A percentile compares a stretch with the other conserved stretches of the same genome.
Conservation (phyloP, 2,888 invertebrate genomes). For the Aphidius colemani region DNA sequence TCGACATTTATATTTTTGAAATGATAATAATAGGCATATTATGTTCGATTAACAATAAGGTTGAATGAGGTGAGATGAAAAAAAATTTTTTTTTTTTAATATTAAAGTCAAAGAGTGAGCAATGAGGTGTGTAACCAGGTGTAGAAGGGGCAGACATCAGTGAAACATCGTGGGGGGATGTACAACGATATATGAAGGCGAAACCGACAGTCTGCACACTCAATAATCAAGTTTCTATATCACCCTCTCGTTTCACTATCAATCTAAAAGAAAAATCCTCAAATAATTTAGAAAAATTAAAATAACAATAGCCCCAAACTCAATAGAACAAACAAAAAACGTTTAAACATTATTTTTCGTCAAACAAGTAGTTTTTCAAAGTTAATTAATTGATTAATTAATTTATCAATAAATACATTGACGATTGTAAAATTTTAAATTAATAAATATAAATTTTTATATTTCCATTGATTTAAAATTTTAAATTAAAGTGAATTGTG, state of each 20-base stretch:
- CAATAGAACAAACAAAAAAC: background rate
- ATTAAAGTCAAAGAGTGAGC: slow-evolving; percentile 10
- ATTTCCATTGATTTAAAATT: too few species aligned
- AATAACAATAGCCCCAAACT: too few species aligned
- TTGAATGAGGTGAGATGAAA: slow-evolving; percentile 1
- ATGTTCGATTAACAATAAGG: background rate
- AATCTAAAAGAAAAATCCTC: background rate
- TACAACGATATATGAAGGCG: slow-evolving; percentile 57
- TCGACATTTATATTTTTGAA: too few species aligned
- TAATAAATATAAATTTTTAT: too few species aligned
- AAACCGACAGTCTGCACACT: slow-evolving; percentile 54
- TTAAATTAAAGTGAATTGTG: too few species aligned
- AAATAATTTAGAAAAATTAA: slow-evolving; percentile 11
- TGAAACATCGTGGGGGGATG: slow-evolving; percentile 36
- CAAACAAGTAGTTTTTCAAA: background rate
- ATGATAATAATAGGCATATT: too few species aligned
- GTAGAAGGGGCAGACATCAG: slow-evolving; percentile 28
- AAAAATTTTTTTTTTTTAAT: slow-evolving; percentile 28
- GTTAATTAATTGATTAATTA: too few species aligned
- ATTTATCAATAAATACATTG: too few species aligned
- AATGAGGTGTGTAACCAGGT: slow-evolving; percentile 40
- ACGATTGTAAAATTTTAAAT: too few species aligned
- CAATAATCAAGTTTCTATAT: slow-evolving; percentile 49
- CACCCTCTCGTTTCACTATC: slow-evolving; percentile 26
- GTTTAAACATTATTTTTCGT: slow-evolving; percentile 15